These are phyloP conservation scores for Autographa pulchrina DNA, from an alignment of 2,888 invertebrate species.

Conservation along the genomic window DNA sequence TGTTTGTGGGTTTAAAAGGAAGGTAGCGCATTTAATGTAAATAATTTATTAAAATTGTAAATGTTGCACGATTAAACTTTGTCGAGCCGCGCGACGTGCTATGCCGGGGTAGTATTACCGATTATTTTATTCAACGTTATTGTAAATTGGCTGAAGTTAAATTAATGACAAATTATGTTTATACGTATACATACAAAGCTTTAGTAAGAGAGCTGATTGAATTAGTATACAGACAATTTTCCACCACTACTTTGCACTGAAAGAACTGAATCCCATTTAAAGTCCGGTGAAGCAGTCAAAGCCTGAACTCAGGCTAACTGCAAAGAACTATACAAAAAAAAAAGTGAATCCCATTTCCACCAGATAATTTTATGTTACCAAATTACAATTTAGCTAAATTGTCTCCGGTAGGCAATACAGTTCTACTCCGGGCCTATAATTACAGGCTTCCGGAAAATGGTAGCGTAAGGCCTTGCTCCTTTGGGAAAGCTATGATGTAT, in stretches of 20 bases:
- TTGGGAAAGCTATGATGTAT: neutral
- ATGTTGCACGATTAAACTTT: neutral
- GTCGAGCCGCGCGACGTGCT: neutral
- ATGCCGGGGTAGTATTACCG: neutral
- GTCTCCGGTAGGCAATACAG: neutral
- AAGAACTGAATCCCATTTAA: no score
- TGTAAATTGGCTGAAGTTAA: neutral
- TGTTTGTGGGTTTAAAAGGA: neutral
- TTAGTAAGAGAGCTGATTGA: no score
- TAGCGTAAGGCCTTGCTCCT: neutral
- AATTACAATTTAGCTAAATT: conserved; percentile 2
- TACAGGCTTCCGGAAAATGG: neutral
- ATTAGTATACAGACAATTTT: no score
- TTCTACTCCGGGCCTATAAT: neutral
- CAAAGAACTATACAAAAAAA: no score
- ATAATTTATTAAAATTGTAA: neutral
- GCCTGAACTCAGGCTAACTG: no score
- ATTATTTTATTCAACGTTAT: neutral
- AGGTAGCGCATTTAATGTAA: neutral
- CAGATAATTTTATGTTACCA: neutral
- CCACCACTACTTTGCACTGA: no score
- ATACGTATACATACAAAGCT: no score
- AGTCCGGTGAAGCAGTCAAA: no score
- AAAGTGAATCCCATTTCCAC: no score
- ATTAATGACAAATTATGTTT: neutral